A percentile compares a stretch with the other conserved stretches of the same genome.
These are phyloP conservation scores for Numenius arquata DNA, from an alignment of 2,113 vertebrate genomes.

Conservation along the genomic window DNA sequence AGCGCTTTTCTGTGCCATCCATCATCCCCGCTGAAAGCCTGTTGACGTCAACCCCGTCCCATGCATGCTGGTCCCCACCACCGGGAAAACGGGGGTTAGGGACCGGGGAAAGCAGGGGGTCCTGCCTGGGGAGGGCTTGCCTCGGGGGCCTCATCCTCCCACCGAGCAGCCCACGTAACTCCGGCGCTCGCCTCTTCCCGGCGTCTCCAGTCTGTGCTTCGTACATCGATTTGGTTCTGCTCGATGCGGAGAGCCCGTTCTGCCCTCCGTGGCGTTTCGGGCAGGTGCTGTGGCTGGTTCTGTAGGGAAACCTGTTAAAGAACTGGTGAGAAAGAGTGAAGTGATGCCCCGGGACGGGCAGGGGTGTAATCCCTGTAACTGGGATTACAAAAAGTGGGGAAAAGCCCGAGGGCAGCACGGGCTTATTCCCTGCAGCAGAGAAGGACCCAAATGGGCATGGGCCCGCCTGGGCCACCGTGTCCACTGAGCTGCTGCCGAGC, in stretches of 20 bases:
- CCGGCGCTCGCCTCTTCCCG: neutral
- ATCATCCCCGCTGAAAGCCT: constrained; percentile 28
- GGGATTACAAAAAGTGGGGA: neutral
- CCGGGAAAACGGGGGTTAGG: neutral
- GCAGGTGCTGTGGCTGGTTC: neutral
- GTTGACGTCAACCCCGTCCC: constrained; percentile 44
- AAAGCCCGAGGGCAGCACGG: neutral
- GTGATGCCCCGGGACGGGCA: rapidly evolving
- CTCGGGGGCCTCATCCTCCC: neutral
- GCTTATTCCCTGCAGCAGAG: neutral
- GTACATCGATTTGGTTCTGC: rapidly evolving
- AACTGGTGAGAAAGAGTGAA: neutral
- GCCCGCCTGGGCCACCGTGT: neutral
- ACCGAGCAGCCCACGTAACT: neutral
- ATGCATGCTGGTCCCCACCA: neutral
- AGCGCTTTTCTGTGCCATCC: constrained; percentile 33
- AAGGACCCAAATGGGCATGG: rapidly evolving
- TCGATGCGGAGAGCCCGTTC: rapidly evolving
- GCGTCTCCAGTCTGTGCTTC: neutral
- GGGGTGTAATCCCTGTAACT: neutral
- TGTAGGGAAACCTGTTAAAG: neutral
- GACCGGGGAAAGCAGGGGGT: neutral
- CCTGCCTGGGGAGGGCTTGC: no score
- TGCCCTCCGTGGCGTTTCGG: neutral
- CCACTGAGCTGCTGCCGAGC: neutral